These are phyloP conservation scores for Dysmachus trigonus DNA, from an alignment of 2,888 invertebrate species.

Conservation along the genomic window DNA sequence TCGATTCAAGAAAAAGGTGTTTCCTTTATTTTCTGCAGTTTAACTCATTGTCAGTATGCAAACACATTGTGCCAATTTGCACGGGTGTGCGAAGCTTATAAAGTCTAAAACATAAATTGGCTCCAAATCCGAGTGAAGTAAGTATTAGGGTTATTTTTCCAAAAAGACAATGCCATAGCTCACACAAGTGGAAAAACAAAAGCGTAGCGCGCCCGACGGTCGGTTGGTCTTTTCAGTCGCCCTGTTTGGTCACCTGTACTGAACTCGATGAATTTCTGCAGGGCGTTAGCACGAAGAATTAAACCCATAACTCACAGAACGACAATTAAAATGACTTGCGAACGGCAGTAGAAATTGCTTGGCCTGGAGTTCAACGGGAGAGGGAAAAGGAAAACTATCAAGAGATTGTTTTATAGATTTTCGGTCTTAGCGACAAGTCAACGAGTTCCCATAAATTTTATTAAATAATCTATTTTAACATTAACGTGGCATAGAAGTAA, in stretches of 20 bases:
- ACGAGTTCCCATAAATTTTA: background rate
- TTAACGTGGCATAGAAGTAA: background rate
- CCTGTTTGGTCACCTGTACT: background rate
- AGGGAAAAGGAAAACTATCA: background rate
- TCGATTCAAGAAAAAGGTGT: background rate
- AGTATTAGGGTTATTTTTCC: background rate
- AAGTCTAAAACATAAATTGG: background rate
- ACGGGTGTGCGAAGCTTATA: background rate
- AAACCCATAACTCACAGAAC: background rate
- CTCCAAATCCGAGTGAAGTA: background rate
- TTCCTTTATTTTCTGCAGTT: background rate
- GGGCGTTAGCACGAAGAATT: background rate
- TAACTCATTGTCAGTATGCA: background rate
- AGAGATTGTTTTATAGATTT: background rate
- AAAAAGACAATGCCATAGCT: background rate
- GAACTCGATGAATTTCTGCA: background rate
- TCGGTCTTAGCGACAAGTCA: background rate
- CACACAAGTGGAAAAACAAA: background rate
- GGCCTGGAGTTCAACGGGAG: background rate
- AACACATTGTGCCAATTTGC: background rate
- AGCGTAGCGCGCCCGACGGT: background rate
- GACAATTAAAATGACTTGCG: background rate
- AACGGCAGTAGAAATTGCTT: background rate
- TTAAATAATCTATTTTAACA: background rate
- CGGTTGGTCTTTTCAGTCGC: background rate